phyloP scores from a whole-genome alignment of 2,797 vertebrate species.

The Silurus aristotelis region DNA sequence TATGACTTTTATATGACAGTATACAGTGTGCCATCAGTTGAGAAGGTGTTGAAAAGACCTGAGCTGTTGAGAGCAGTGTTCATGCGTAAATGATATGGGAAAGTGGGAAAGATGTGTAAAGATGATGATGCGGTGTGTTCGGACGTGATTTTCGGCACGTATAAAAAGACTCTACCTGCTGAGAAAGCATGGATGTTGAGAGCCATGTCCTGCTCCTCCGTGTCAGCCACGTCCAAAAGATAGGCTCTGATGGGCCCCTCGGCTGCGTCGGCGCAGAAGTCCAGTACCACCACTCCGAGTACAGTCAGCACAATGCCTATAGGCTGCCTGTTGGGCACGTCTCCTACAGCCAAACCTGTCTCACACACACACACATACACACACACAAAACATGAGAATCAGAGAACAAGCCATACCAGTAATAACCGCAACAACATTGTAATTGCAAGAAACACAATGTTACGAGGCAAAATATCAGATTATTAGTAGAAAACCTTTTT shows the following conservation, averaged over 20 bases:
- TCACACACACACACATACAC: not conserved
- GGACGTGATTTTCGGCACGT: not conserved
- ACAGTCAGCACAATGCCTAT: constrained; percentile 95
- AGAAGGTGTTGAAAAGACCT: not conserved
- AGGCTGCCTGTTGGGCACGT: constrained; percentile 82
- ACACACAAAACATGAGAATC: not conserved
- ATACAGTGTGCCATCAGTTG: not conserved
- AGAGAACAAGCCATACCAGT: not conserved
- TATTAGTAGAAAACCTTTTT: no score
- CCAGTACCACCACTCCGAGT: constrained; percentile 92
- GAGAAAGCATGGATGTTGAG: constrained; percentile 97
- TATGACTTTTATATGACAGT: no score
- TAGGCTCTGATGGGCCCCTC: constrained; percentile 97
- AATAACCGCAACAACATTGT: not conserved
- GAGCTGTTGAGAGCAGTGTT: no score
- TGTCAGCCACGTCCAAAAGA: constrained; percentile 92
- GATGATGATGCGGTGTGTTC: not conserved
- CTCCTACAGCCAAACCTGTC: constrained; percentile 85
- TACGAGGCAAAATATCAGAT: no score
- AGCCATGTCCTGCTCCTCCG: constrained; percentile 98
- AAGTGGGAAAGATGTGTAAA: constrained; percentile 11
- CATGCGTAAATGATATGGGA: not conserved
- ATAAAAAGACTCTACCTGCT: constrained; percentile 75
- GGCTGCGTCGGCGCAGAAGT: constrained; percentile 90
- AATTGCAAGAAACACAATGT: no score